Conservation (phyloP, 2,797 vertebrate genomes). For the Cirrhinus molitorella region DNA sequence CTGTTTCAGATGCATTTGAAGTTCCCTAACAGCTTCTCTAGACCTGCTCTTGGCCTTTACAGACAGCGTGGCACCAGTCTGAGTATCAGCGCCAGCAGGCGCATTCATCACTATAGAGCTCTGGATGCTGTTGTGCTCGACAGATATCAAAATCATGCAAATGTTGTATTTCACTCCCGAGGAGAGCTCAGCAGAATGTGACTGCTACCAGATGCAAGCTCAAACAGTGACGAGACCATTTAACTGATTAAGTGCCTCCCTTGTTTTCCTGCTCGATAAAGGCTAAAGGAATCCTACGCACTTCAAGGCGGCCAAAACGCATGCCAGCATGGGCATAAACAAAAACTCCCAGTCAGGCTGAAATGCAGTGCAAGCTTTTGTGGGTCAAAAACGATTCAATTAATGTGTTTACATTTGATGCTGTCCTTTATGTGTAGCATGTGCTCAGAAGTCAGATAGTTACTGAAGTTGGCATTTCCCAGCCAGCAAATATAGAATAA, state of each 20-base stretch:
- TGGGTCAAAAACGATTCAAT: neutral
- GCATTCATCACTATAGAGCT: neutral
- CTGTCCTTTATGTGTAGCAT: neutral
- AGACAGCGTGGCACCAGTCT: neutral
- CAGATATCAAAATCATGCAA: neutral
- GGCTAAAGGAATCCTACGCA: neutral
- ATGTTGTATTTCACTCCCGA: neutral
- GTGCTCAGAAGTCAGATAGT: neutral
- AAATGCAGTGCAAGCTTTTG: neutral
- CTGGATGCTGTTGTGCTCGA: neutral
- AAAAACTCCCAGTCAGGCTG: neutral
- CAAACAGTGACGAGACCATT: neutral
- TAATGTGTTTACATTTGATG: neutral
- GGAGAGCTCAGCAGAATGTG: neutral
- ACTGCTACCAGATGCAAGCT: neutral
- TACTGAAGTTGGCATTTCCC: neutral
- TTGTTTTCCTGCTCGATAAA: neutral
- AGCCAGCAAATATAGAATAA: neutral
- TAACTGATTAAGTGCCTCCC: neutral
- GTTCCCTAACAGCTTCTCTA: neutral
- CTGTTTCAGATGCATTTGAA: neutral
- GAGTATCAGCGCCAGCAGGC: neutral
- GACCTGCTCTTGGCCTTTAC: constrained; percentile 11
- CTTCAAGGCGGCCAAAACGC: neutral
- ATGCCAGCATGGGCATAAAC: neutral